Evolutionary conservation across 2,113 vertebrate species (phyloP).

Genomic region (Leiothrix lutea): DNA sequence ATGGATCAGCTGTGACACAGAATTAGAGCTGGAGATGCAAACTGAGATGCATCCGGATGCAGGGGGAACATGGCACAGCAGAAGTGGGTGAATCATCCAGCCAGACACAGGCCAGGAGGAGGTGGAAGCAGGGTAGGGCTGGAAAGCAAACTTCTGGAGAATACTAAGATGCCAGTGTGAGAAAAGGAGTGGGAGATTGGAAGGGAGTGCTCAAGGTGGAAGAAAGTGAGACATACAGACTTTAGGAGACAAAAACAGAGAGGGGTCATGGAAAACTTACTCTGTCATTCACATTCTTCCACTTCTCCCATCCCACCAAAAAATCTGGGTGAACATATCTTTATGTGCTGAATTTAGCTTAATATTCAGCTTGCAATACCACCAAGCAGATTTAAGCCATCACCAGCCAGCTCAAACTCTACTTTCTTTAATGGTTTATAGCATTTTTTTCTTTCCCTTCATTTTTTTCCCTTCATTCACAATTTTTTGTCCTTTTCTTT

Average conservation of each 20-base stretch:
- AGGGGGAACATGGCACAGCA: neutral
- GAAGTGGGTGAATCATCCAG: neutral
- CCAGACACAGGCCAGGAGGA: neutral
- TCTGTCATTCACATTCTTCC: neutral
- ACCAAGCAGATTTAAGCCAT: neutral
- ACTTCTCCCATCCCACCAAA: neutral
- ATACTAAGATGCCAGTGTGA: neutral
- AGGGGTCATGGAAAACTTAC: neutral
- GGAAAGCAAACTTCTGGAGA: neutral
- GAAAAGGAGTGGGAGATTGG: neutral
- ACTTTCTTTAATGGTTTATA: neutral
- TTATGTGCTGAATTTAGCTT: neutral
- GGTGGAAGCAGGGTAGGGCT: neutral
- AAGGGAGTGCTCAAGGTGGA: neutral
- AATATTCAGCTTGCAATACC: neutral
- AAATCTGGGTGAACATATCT: accelerated
- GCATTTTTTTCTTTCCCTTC: neutral
- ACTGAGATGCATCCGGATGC: neutral
- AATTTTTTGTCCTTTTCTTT: neutral
- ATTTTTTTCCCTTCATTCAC: neutral
- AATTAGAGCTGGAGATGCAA: neutral
- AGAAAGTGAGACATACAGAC: neutral
- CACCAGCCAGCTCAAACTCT: neutral
- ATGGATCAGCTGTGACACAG: neutral
- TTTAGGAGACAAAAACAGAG: neutral